These are phyloP conservation scores for Tenthredo distinguenda DNA, from an alignment of 2,888 invertebrate species.

Conservation along the genomic window DNA sequence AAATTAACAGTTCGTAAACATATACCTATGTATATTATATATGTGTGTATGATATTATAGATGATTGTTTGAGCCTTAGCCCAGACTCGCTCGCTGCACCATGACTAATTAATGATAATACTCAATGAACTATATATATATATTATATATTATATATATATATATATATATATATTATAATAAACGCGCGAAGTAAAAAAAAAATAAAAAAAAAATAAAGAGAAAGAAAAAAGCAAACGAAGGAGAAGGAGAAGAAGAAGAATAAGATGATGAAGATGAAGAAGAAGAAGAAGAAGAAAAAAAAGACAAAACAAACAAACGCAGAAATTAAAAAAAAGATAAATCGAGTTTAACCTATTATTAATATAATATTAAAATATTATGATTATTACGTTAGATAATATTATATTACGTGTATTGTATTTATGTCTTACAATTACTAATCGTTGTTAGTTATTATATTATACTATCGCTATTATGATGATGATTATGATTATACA, in stretches of 20 bases:
- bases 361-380: conserved; percentile 58
- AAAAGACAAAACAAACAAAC: not conserved
- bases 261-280: not conserved
- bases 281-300: not conserved
- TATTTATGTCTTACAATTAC: conserved; percentile 76
- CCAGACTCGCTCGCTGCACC: not conserved
- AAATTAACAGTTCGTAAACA: not conserved
- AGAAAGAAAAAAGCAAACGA: conserved; percentile 37
- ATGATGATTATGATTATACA: not conserved
- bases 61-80: not conserved
- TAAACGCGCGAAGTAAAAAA: conserved; percentile 22
- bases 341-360: not conserved
- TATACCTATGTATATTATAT: not conserved
- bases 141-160: conserved; percentile 23
- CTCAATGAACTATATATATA: conserved; percentile 41
- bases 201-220: conserved; percentile 37
- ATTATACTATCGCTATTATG: conserved; percentile 56
- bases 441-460: conserved; percentile 75
- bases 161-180: conserved; percentile 40
- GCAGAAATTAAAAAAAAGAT: not conserved
- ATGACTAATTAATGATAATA: conserved; percentile 28
- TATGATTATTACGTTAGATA: conserved; percentile 73
- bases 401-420: conserved; percentile 73
- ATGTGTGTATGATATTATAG: not conserved
- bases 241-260: not conserved